Evolutionary conservation across 2,113 vertebrate genomes (phyloP), one percentile per base, ranked within the genome.

Genomic region (Sinocyclocheilus anshuiensis): DNA sequence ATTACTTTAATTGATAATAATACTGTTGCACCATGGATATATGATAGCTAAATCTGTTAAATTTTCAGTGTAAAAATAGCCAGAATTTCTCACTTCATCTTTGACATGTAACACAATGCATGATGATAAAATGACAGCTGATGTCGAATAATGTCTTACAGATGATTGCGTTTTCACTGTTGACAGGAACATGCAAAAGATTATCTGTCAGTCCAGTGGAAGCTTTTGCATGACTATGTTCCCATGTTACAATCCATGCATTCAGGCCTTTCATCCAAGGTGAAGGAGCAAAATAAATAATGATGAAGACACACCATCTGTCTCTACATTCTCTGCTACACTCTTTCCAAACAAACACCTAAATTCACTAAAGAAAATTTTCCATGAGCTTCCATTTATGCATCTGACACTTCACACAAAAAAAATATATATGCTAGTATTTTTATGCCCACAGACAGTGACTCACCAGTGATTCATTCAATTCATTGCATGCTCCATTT

Each of bases 221-320:
- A 42, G 53, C 16, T 55, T 77, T 65, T 39, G 74, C 42, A 77
- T 39, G 20, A 9, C 26, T 12, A 61, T 39, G 13, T n/a, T 11
- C 29, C 26, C 22, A 15, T 18, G 33, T 69, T 74, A 72, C 20
- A 74, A 65, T 77, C 20, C 29, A 53, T 84, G 72, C 72, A 84
- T 6, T 22, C 45, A 61, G 29, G 55, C 8, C 20, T 61, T 77
- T 85, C 74, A 67, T 77, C 74, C 53, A 20, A 78, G 42, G 76
- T 33, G 22, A 69, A 77, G 6, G 72, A 20, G 16, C 8, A 76
- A 61, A 77, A 85, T 53, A 76, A 83, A 15, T 16, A 84, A 76
- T 33, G 59, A 61, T 67, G 57, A 45, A 55, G 45, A 65, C 20
- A 61, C 22, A 42, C 76, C 84, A 29, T 71, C 76, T 78, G 84